These are phyloP conservation scores for Serilophus lunatus DNA, from an alignment of 2,113 vertebrate genomes.

Conservation along the genomic window DNA sequence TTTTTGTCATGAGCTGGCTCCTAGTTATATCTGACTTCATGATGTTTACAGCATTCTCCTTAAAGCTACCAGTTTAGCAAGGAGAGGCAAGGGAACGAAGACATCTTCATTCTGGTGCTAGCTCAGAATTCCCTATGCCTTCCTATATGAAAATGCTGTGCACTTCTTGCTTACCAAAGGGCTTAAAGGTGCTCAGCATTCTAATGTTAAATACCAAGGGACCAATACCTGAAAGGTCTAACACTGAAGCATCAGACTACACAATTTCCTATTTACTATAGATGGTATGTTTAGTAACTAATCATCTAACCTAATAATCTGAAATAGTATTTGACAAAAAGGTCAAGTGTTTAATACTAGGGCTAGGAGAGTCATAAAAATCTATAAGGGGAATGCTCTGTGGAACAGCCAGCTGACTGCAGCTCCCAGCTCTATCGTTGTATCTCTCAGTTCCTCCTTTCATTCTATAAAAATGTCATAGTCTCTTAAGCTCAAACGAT, in stretches of 20 bases:
- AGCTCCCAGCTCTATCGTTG: neutral
- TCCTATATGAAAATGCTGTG: neutral
- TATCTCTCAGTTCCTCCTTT: conserved; percentile 18
- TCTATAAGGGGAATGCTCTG: conserved; percentile 46
- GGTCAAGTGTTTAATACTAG: conserved; percentile 73
- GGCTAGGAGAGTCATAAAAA: conserved; percentile 61
- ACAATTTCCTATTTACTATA: conserved; percentile 71
- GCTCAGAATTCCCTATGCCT: neutral
- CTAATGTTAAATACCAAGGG: conserved; percentile 54
- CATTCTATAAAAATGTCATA: conserved; percentile 56
- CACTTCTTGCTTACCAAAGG: neutral
- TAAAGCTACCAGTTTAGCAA: neutral
- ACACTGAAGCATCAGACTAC: conserved; percentile 36
- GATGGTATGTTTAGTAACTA: conserved; percentile 74
- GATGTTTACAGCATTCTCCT: neutral
- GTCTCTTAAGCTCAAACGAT: conserved; percentile 36
- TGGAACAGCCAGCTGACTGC: conserved; percentile 59
- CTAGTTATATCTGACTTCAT: neutral
- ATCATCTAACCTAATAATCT: conserved; percentile 70
- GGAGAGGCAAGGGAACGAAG: neutral
- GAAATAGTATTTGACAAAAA: conserved; percentile 73
- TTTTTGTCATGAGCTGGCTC: neutral
- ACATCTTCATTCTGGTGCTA: neutral
- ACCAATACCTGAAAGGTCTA: conserved; percentile 61
- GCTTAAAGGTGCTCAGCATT: conserved; percentile 6